phyloP scores from a whole-genome alignment of 1,140 invertebrate species.

The Trichomalopsis sarcophagae region DNA sequence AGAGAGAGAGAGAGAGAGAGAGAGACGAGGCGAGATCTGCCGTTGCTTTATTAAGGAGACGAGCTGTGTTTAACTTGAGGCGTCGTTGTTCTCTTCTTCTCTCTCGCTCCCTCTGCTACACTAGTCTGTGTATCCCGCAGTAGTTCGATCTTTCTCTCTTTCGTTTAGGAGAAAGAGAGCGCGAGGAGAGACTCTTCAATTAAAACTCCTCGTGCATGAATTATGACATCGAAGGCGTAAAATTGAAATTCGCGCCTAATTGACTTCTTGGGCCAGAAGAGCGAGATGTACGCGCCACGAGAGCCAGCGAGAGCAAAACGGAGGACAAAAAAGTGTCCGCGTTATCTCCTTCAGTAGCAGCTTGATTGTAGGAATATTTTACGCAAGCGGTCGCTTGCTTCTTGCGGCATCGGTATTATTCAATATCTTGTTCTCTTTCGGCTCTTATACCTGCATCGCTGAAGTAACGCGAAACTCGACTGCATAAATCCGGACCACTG shows the following conservation, averaged over 20 bases:
- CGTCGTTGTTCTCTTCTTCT: slow-evolving; percentile 38
- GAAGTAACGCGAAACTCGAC: slow-evolving; percentile 35
- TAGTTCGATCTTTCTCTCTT: slow-evolving; percentile 6
- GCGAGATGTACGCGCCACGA: background rate
- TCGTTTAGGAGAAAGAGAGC: slow-evolving; percentile 16
- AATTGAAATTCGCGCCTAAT: slow-evolving; percentile 54
- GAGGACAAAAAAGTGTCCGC: slow-evolving; percentile 15
- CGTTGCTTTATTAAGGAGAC: slow-evolving; percentile 49
- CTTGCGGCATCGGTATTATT: slow-evolving; percentile 40
- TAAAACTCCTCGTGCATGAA: slow-evolving; percentile 54
- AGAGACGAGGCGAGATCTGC: slow-evolving; percentile 35
- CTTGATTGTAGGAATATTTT: slow-evolving; percentile 52
- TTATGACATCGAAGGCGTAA: slow-evolving; percentile 51
- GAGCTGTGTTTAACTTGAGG: slow-evolving; percentile 51
- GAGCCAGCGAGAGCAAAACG: background rate
- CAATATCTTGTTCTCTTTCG: slow-evolving; percentile 44
- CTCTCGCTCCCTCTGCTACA: background rate
- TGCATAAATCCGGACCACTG: slow-evolving; percentile 21
- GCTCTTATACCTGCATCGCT: slow-evolving; percentile 29
- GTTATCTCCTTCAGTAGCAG: slow-evolving; percentile 28
- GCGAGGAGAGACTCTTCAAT: slow-evolving; percentile 48
- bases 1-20: slow-evolving; percentile 26
- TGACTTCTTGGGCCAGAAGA: slow-evolving; percentile 45
- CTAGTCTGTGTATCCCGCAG: background rate
- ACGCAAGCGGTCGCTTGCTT: slow-evolving; percentile 17